These are phyloP conservation scores for Eublepharis macularius DNA, from an alignment of 2,113 vertebrate species.

Conservation along the genomic window DNA sequence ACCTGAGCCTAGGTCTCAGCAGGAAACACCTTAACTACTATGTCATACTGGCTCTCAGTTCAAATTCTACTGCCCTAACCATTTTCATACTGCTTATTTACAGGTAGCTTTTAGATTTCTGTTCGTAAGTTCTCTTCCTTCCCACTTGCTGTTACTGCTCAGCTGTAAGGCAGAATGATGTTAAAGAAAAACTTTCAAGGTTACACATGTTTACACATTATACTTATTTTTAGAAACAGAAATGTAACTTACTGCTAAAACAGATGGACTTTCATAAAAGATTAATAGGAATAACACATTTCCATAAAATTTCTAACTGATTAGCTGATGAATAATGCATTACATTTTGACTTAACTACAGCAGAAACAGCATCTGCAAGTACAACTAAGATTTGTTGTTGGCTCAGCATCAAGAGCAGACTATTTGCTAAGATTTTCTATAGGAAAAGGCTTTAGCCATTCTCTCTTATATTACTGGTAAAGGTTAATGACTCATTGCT, in stretches of 20 bases:
- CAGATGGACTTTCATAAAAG: conserved; percentile 8
- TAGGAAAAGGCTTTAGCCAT: not conserved
- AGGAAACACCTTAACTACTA: no score
- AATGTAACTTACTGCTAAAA: not conserved
- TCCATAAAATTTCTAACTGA: not conserved
- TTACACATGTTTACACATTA: not conserved
- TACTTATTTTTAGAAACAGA: not conserved
- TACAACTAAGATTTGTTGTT: conserved; percentile 1
- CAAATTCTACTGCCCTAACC: no score
- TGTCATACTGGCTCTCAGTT: no score
- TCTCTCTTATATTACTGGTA: not conserved
- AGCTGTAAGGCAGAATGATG: not conserved
- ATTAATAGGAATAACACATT: not conserved
- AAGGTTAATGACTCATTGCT: not conserved
- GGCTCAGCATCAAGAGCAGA: not conserved
- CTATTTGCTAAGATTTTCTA: not conserved
- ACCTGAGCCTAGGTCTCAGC: no score
- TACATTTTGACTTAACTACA: not conserved
- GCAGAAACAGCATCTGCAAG: not conserved
- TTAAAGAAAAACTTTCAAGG: not conserved
- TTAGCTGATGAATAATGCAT: not conserved
- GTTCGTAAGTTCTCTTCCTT: not conserved
- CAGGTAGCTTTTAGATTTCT: not conserved
- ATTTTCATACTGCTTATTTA: not conserved
- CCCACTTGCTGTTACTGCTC: not conserved